These are phyloP conservation scores for Holacanthella duospinosa DNA, from an alignment of 2,888 invertebrate species.

Conservation along the genomic window DNA sequence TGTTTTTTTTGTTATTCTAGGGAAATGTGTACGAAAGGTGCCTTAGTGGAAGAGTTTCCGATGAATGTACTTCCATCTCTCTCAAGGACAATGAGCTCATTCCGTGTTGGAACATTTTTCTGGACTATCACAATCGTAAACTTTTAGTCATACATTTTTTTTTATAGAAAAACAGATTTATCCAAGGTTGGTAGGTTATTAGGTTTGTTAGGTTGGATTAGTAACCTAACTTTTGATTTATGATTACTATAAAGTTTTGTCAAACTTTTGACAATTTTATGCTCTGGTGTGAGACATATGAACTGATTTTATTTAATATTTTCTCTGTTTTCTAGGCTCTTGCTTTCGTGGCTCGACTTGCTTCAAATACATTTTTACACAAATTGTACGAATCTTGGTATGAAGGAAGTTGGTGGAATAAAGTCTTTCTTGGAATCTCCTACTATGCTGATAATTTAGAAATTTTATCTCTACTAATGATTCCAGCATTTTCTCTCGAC, in stretches of 20 bases:
- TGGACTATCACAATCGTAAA: conserved; percentile 10
- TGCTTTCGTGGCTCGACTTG: conserved; percentile 5
- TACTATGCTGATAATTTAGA: conserved; percentile 9
- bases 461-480: conserved; percentile 8
- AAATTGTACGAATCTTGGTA: conserved; percentile 7
- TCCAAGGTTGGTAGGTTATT: too few relatives aligned
- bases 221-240: too few relatives aligned
- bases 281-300: too few relatives aligned
- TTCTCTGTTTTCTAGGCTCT: too few relatives aligned
- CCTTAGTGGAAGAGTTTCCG: background rate
- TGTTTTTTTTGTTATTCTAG: too few relatives aligned
- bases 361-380: conserved; percentile 7
- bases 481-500: conserved; percentile 13
- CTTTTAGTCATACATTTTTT: too few relatives aligned
- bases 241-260: too few relatives aligned
- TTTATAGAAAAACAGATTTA: too few relatives aligned
- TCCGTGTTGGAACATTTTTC: conserved; percentile 3
- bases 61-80: conserved; percentile 9
- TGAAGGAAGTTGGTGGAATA: conserved; percentile 1
- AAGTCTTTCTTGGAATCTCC: background rate
- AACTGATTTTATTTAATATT: too few relatives aligned
- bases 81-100: conserved; percentile 11
- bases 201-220: too few relatives aligned
- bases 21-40: background rate
- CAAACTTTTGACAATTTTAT: too few relatives aligned